phyloP scores from a whole-genome alignment of 2,113 vertebrate species.

The Centropus bengalensis region DNA sequence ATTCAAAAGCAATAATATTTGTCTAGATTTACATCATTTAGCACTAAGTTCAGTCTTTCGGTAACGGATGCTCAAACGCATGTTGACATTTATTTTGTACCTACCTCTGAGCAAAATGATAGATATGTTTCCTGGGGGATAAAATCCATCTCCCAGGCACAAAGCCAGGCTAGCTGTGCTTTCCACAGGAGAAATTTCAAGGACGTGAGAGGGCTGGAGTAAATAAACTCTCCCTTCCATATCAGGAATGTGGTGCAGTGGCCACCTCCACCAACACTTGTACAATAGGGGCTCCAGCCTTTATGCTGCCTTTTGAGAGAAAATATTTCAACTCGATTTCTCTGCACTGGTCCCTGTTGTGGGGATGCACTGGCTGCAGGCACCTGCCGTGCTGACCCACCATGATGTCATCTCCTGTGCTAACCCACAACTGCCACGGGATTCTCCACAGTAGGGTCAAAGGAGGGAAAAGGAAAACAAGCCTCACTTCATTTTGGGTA shows the following conservation, averaged over 20 bases:
- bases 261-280: background rate
- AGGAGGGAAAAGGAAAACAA: background rate
- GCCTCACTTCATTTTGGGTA: background rate
- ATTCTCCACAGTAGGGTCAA: background rate
- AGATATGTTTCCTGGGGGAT: conserved; percentile 60
- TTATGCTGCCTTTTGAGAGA: background rate
- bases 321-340: fast-evolving
- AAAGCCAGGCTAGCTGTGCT: background rate
- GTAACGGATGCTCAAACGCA: conserved; percentile 42
- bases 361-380: background rate
- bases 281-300: background rate
- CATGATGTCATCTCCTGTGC: background rate
- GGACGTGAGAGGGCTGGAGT: background rate
- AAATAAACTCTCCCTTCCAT: background rate
- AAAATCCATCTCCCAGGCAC: conserved; percentile 60
- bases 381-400: background rate
- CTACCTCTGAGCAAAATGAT: conserved; percentile 62
- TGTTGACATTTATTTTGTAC: conserved; percentile 47
- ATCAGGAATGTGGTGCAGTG: background rate
- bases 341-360: background rate
- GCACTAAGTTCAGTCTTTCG: background rate
- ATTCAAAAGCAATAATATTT: conserved; percentile 37
- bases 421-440: background rate
- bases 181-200: conserved; percentile 27
- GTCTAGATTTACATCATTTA: conserved; percentile 63